Conservation (phyloP, 2,797 vertebrate species). For the Chaetophractus vellerosus region DNA sequence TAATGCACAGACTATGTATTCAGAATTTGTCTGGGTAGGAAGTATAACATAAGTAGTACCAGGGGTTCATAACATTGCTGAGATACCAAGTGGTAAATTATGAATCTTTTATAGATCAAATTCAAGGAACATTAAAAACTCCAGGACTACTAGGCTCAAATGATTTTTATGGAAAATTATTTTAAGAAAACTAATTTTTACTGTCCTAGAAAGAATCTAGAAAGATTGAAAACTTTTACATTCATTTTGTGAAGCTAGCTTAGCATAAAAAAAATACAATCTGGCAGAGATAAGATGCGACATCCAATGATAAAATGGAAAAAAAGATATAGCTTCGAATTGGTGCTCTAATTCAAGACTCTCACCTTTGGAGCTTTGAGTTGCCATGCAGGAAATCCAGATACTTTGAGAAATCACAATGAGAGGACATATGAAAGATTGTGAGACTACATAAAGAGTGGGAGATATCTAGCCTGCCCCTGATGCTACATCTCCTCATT, state of each 20-base stretch:
- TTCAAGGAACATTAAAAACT: not conserved
- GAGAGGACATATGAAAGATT: not conserved
- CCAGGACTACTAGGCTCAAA: not conserved
- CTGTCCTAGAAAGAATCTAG: not conserved
- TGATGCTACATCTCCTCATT: accelerated
- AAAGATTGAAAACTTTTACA: not conserved
- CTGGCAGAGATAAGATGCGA: too few relatives aligned
- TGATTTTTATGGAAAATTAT: not conserved
- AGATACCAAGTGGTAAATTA: not conserved
- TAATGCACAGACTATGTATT: not conserved
- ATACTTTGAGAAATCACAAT: not conserved
- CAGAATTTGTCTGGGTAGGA: not conserved
- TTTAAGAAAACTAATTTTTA: not conserved
- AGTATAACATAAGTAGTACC: not conserved
- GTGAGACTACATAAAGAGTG: not conserved
- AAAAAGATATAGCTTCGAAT: not conserved
- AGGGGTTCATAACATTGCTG: not conserved
- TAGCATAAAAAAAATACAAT: not conserved
- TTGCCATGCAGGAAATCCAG: not conserved
- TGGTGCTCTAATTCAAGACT: too few relatives aligned
- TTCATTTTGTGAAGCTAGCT: not conserved
- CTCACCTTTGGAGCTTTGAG: not conserved
- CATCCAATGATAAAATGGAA: not conserved
- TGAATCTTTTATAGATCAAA: not conserved
- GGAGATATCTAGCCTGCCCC: accelerated